phyloP scores from a whole-genome alignment of 2,797 vertebrate genomes.

The Bothrops alternatus region DNA sequence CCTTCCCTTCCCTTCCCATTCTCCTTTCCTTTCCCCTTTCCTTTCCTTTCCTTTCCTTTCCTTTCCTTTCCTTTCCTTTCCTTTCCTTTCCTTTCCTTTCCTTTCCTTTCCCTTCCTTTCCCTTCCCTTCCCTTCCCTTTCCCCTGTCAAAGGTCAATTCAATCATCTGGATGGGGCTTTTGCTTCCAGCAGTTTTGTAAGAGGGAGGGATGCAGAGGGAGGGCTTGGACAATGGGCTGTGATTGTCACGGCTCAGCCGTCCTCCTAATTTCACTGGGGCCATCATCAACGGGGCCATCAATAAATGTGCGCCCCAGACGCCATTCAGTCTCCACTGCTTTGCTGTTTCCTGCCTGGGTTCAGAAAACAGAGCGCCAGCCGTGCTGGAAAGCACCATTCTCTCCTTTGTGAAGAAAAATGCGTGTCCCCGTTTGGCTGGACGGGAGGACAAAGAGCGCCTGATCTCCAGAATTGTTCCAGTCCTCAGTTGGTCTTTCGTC shows the following conservation, averaged over 20 bases:
- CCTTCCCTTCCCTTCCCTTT: no score
- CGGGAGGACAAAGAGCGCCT: background rate
- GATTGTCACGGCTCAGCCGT: no score
- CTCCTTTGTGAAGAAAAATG: background rate
- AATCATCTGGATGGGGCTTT: background rate
- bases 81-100: background rate
- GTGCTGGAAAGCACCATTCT: background rate
- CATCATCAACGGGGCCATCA: background rate
- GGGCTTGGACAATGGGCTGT: background rate
- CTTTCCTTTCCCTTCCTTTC: background rate
- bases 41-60: no score
- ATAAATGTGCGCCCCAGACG: background rate
- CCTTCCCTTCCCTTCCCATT: no score
- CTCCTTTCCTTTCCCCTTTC: no score
- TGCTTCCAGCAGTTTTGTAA: background rate
- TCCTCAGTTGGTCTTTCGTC: background rate
- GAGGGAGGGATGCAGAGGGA: no score
- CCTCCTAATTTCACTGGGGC: background rate
- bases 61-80: no score
- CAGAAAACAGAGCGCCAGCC: background rate
- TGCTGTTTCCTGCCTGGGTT: background rate
- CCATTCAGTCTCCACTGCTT: background rate
- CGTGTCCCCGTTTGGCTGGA: background rate
- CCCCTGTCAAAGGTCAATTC: no score
- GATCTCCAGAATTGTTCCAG: background rate